phyloP scores from a whole-genome alignment of 2,113 vertebrate species.

The Anguilla japonica region DNA sequence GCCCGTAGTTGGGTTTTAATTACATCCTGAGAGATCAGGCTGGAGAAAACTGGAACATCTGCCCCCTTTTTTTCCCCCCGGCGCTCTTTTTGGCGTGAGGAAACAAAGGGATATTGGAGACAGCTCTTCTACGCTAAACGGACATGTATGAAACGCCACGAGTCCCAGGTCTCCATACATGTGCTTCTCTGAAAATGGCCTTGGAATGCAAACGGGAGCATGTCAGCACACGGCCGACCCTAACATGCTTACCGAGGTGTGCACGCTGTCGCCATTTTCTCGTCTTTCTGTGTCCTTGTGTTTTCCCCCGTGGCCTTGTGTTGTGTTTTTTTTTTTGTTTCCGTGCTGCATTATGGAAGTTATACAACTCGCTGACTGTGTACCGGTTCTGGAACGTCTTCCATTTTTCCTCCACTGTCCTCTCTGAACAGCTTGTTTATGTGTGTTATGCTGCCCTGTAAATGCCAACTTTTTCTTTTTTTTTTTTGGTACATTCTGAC shows the following conservation, averaged over 20 bases:
- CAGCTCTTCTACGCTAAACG: slow-evolving; percentile 29
- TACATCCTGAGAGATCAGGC: slow-evolving; percentile 12
- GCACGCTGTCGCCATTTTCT: slow-evolving; percentile 50
- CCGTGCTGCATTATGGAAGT: slow-evolving; percentile 44
- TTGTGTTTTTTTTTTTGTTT: slow-evolving; percentile 11
- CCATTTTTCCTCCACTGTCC: slow-evolving; percentile 17
- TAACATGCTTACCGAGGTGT: slow-evolving; percentile 34
- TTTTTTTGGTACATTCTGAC: not conserved
- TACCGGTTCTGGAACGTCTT: slow-evolving; percentile 22
- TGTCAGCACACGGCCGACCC: slow-evolving; percentile 44
- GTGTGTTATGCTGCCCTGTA: not conserved
- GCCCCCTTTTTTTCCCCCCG: not conserved
- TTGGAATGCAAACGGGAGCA: slow-evolving; percentile 74
- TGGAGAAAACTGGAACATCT: not conserved
- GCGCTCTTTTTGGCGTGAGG: slow-evolving; percentile 5
- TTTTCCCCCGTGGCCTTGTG: slow-evolving; percentile 17
- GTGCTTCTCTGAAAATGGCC: slow-evolving; percentile 67
- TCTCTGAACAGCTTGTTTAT: slow-evolving; percentile 25
- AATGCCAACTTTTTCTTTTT: not conserved
- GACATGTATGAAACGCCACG: slow-evolving; percentile 33
- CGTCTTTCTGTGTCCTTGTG: slow-evolving; percentile 37
- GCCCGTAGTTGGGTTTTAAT: slow-evolving; percentile 18
- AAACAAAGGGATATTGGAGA: slow-evolving; percentile 40
- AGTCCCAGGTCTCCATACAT: slow-evolving; percentile 31
- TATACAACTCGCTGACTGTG: slow-evolving; percentile 39